A percentile compares a stretch with the other conserved stretches of the same genome.
phyloP scores from a whole-genome alignment of 2,888 invertebrate genomes.

The Gnatocerus cornutus region DNA sequence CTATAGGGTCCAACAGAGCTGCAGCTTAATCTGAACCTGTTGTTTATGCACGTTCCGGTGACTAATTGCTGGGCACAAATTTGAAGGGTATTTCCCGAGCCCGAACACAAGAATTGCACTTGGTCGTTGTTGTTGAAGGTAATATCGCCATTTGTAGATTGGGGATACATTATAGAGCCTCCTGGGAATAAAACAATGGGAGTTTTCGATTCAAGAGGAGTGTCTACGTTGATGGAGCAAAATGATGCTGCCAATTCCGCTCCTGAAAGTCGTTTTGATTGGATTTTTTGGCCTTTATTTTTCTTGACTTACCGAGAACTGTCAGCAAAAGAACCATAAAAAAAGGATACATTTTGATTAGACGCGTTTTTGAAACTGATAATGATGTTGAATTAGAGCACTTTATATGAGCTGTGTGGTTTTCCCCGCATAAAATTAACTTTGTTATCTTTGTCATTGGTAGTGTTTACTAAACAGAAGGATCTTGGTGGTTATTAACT shows the following conservation, averaged over 20 bases:
- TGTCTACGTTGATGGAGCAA: slow-evolving; percentile 1
- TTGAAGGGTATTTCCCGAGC: not conserved
- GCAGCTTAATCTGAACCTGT: not conserved
- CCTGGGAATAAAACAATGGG: not conserved
- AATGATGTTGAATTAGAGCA: no score
- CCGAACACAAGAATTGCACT: slow-evolving; percentile 10
- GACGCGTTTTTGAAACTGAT: no score
- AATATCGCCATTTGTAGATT: not conserved
- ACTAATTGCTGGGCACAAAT: not conserved
- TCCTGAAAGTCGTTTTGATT: no score
- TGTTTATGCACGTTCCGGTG: not conserved
- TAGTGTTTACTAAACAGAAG: no score
- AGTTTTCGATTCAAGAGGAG: not conserved
- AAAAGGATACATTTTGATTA: no score
- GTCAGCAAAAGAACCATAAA: no score
- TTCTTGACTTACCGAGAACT: no score
- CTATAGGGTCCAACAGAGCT: not conserved
- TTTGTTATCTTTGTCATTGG: no score
- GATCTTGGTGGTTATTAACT: no score
- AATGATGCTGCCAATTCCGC: not conserved
- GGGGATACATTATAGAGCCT: not conserved
- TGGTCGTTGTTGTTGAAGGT: not conserved
- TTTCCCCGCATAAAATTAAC: no score
- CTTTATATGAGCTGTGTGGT: no score
- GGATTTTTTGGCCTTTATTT: no score